These are phyloP conservation scores for Physeter macrocephalus DNA, from an alignment of 2,113 vertebrate genomes.

Conservation along the genomic window DNA sequence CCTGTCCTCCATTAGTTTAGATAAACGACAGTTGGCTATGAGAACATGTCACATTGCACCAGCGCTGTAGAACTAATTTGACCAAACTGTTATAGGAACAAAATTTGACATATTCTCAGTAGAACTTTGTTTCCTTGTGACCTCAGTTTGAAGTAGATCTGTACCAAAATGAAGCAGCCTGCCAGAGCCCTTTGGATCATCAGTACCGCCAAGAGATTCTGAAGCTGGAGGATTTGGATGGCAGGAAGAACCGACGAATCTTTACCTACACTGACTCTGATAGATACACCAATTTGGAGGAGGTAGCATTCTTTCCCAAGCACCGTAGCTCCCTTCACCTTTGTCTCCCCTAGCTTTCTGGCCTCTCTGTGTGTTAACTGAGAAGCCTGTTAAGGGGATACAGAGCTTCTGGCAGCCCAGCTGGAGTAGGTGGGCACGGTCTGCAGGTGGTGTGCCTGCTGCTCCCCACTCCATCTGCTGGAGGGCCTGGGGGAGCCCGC, in stretches of 20 bases:
- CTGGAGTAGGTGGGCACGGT: background rate
- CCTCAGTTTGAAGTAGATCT: slow-evolving; percentile 93
- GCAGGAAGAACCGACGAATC: slow-evolving; percentile 87
- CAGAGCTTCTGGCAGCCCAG: background rate
- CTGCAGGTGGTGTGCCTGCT: background rate
- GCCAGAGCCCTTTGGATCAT: slow-evolving; percentile 91
- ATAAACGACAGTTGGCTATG: background rate
- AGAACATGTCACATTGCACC: background rate
- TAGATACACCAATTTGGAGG: slow-evolving; percentile 89
- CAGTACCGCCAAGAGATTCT: slow-evolving; percentile 90
- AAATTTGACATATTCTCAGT: background rate
- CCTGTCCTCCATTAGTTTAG: background rate
- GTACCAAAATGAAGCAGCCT: slow-evolving; percentile 85
- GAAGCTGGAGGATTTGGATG: slow-evolving; percentile 81
- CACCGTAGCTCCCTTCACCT: background rate
- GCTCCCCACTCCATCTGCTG: background rate
- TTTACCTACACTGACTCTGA: slow-evolving; percentile 96
- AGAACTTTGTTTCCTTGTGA: background rate
- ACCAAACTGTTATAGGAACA: background rate
- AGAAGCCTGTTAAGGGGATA: background rate
- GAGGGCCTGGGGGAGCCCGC: background rate
- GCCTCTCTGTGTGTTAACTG: background rate
- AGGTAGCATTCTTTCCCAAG: slow-evolving; percentile 76
- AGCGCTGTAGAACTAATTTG: background rate
- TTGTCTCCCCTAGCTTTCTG: background rate